These are phyloP conservation scores for Ladona fulva DNA, from an alignment of 1,140 invertebrate genomes.

Conservation along the genomic window DNA sequence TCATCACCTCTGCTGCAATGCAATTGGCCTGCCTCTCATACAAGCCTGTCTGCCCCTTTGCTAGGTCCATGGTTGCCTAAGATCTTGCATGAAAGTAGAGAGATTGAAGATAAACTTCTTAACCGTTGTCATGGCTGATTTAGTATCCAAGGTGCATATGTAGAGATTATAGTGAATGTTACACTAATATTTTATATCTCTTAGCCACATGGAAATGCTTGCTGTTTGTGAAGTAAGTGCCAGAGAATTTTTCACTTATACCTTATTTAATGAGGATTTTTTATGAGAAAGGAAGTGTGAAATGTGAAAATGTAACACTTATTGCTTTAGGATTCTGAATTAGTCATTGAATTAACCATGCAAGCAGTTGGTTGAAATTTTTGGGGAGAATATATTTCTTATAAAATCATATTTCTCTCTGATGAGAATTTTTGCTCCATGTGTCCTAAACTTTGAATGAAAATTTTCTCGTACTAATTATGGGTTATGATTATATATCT, in stretches of 20 bases:
- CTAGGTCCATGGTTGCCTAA: slow-evolving; percentile 7
- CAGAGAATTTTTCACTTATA: background rate
- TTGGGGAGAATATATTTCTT: no score
- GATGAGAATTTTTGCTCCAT: no score
- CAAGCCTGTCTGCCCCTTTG: slow-evolving; percentile 6
- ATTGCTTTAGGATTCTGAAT: no score
- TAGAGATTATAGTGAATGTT: background rate
- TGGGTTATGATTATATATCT: no score
- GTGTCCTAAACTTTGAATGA: no score
- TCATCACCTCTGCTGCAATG: slow-evolving; percentile 3
- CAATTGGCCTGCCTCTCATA: slow-evolving; percentile 7
- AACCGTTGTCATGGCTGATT: background rate
- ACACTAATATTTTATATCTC: slow-evolving; percentile 7
- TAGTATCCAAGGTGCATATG: background rate
- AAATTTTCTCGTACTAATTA: no score
- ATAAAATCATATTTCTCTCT: no score
- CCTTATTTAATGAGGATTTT: background rate
- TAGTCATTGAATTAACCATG: no score
- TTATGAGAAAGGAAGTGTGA: no score
- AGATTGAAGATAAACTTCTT: background rate
- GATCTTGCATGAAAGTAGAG: slow-evolving; percentile 5
- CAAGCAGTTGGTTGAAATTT: no score
- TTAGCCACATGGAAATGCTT: slow-evolving; percentile 4
- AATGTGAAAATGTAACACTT: no score
- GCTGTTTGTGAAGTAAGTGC: background rate